Percentiles rank a stretch among this genome's conserved stretches.
Conservation (phyloP, 2,797 vertebrate genomes). For the Cuculus canorus region DNA sequence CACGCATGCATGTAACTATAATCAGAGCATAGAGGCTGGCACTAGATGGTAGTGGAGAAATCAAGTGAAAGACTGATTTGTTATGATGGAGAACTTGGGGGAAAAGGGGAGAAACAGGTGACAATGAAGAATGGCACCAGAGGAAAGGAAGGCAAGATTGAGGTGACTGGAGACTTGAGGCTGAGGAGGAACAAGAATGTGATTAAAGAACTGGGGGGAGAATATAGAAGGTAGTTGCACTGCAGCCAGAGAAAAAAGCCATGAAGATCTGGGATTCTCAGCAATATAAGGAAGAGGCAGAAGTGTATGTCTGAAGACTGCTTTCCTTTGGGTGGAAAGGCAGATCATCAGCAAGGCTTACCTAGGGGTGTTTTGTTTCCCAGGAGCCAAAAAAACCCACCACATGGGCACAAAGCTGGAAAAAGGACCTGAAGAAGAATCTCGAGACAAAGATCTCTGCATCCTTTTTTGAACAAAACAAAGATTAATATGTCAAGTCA, state of each 20-base stretch:
- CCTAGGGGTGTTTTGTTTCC: background rate
- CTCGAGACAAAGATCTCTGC: background rate
- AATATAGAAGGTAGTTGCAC: background rate
- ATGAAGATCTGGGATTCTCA: background rate
- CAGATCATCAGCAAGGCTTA: background rate
- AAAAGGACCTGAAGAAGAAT: background rate
- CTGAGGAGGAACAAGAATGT: background rate
- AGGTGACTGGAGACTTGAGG: background rate
- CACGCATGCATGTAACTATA: background rate
- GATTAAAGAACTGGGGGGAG: background rate
- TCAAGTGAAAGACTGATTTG: background rate
- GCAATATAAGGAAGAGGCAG: accelerated
- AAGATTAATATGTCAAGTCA: background rate
- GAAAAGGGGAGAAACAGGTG: background rate
- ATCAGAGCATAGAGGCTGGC: background rate
- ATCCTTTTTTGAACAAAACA: background rate
- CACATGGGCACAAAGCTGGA: background rate
- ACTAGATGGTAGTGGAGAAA: background rate
- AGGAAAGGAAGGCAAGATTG: background rate
- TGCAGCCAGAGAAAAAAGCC: background rate
- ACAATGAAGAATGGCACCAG: background rate
- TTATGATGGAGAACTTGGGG: background rate
- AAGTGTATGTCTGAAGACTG: background rate
- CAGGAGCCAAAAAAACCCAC: background rate
- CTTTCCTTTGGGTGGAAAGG: background rate